Base-by-base conservation (phyloP, 2,888 invertebrate species). In the Xylota sylvarum region DNA sequence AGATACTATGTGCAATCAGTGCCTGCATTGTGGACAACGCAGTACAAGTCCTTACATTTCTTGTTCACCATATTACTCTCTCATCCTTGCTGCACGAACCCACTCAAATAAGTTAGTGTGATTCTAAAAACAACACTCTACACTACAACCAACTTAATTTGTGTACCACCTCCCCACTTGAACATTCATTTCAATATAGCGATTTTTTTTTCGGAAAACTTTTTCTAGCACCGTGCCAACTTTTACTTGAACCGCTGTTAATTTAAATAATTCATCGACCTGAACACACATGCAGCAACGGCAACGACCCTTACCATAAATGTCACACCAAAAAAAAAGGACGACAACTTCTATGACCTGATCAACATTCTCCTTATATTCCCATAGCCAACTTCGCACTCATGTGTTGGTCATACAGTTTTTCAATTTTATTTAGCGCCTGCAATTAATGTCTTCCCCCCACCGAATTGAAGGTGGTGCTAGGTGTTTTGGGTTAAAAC, bases 401-500 rank as follows among this genome's bases (percentile, higher is more conserved):
- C 70, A 46, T 62, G 65, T 77, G 70, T 55, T 43, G 46, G 64
- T 78, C 64, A 56, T 35, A 55, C 62, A 43, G 48, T 76, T 70
- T 78, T 74, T 76, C 55, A 48, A 80, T 80, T 80, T 80, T 52
- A 70, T 70, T 85, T 65, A 72, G n/a, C n/a, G 76, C 50, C 58
- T 64, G 58, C 74, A 80, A 85, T 85, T 85, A 85, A 85, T 76
- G 80, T 76, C 62, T 30, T 32, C 9, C 43, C 43, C 60, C n/a
- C 23, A 27, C 40, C 40, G 5, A n/a, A 60, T 32, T 19, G 43
- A 43, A 46, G 12, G 30, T 10, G 32, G 27, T 32, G 7, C n/a
- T 50, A 14, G 37, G 46, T 60, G 35, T 69, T 78, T 67, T 27
- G 32, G 55, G 73, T 74, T 27, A 70, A 50, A 65, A 65, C 48